Evolutionary conservation across 1,140 invertebrate genomes (phyloP).

Genomic region (Venturia canescens): DNA sequence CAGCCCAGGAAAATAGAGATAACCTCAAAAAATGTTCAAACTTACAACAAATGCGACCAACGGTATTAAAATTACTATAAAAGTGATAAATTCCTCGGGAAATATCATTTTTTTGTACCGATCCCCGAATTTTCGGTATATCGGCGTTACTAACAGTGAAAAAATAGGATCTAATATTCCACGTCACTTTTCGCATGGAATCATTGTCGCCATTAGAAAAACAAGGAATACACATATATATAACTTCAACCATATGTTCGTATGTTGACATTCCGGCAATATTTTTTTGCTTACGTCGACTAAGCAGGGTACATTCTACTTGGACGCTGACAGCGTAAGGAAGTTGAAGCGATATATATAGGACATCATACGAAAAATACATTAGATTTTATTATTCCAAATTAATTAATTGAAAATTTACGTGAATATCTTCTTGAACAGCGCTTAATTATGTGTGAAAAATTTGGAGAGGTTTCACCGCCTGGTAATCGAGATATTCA

Average conservation of each 20-base stretch:
- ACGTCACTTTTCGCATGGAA: constrained; percentile 29
- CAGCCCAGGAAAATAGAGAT: constrained; percentile 30
- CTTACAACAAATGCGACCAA: constrained; percentile 34
- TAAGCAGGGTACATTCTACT: too few species aligned
- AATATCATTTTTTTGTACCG: constrained; percentile 6
- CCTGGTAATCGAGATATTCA: too few species aligned
- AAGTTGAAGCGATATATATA: too few species aligned
- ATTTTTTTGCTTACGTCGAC: not conserved
- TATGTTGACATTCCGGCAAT: constrained; percentile 5
- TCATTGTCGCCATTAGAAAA: constrained; percentile 7
- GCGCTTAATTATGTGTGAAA: too few species aligned
- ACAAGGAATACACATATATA: too few species aligned
- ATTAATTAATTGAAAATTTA: too few species aligned
- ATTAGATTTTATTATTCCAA: too few species aligned
- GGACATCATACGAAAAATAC: too few species aligned
- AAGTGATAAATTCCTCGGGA: constrained; percentile 18
- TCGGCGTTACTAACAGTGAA: not conserved
- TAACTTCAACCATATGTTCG: not conserved
- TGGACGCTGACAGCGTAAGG: too few species aligned
- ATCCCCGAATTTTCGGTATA: not conserved
- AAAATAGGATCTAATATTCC: not conserved
- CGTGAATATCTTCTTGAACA: too few species aligned
- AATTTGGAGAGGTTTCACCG: too few species aligned
- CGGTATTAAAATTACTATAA: not conserved
- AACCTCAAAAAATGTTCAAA: constrained; percentile 46